Base-by-base conservation (phyloP, 23 tunicate species). In the Ciona savignyi region DNA sequence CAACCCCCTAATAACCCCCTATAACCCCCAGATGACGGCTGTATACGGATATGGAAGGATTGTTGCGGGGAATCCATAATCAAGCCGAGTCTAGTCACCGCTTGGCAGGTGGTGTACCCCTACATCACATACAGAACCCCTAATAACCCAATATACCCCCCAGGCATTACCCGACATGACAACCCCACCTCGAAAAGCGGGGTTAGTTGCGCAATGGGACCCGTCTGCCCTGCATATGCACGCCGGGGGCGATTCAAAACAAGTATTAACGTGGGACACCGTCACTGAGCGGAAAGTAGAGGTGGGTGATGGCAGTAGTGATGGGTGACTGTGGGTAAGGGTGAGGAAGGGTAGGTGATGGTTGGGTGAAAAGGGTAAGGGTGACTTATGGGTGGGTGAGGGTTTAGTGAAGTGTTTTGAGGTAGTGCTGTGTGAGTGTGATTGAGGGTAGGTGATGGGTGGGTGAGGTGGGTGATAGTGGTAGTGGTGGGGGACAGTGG, bases 81-180 rank as follows among this genome's bases (percentile, higher is more conserved):
- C 4, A 64, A 71, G 3, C 64, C 73, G 19, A 32, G 60, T 49
- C 80, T 91, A 23, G 86, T 91, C 29, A 71, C 91, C 22, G 97
- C 91, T 21, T 91, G 97, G 97, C 86, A 91, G 84, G 96, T 82
- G 9, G 15, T 42, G 56, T 42, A n/a, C n/a, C n/a, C n/a, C n/a
- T n/a, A n/a, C n/a, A n/a, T n/a, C 21, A 51, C 21, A 19, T 51
- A 15, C 19, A 21, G 62, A 51, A n/a, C n/a, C n/a, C n/a, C n/a
- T n/a, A n/a, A n/a, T n/a, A n/a, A n/a, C n/a, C n/a, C n/a, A n/a
- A n/a, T n/a, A n/a, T n/a, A n/a, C n/a, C 1, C 4, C 49, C 22
- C 78, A 85, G n/a, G n/a, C n/a, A n/a, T n/a, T n/a, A n/a, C n/a
- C 56, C 56, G 56, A 42, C 56, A 42, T 6, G 11, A 42, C 15